Conservation (phyloP, 2,113 vertebrate species). For the Epinephelus lanceolatus region DNA sequence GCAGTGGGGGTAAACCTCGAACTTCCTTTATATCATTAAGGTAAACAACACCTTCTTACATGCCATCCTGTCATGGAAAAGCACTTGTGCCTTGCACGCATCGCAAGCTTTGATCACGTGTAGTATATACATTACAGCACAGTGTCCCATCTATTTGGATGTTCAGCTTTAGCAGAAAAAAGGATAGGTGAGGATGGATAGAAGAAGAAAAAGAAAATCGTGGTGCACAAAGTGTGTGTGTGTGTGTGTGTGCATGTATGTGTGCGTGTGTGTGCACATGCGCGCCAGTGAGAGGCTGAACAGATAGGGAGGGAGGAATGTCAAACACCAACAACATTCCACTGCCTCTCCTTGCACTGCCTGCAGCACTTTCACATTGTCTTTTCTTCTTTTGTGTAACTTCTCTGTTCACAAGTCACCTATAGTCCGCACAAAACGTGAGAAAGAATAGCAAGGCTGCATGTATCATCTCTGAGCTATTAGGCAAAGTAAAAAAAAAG, state of each 20-base stretch:
- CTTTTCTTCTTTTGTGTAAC: slow-evolving; percentile 75
- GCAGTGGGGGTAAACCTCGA: neutral
- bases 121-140: fast-evolving
- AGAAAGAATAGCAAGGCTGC: slow-evolving; percentile 33
- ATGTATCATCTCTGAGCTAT: slow-evolving; percentile 23
- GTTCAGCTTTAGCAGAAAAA: neutral
- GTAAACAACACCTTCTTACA: slow-evolving; percentile 10
- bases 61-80: slow-evolving; percentile 17
- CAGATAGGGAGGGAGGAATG: slow-evolving; percentile 79
- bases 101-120: neutral
- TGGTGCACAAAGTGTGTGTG: neutral
- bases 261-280: neutral
- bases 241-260: neutral
- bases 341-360: slow-evolving; percentile 80
- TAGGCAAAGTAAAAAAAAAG: neutral
- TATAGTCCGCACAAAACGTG: slow-evolving; percentile 45
- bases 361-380: slow-evolving; percentile 81
- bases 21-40: neutral
- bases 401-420: slow-evolving; percentile 69
- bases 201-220: slow-evolving; percentile 17
- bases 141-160: neutral
- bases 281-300: slow-evolving; percentile 31
- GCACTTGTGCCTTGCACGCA: neutral
- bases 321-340: slow-evolving; percentile 89
- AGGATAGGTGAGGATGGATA: slow-evolving; percentile 6